phyloP scores from a whole-genome alignment of 2,888 invertebrate species.

The Antheraea yamamai region DNA sequence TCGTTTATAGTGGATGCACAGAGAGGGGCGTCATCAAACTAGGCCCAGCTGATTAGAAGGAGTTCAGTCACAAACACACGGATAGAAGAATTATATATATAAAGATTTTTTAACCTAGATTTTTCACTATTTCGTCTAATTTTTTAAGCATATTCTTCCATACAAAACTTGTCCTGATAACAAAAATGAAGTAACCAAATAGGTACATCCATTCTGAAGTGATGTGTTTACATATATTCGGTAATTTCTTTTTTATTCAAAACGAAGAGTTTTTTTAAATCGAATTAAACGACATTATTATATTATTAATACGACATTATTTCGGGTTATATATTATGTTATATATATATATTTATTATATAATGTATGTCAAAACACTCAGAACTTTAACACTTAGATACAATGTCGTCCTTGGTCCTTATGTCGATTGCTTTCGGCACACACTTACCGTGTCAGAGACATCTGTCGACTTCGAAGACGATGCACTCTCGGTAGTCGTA shows the following conservation, averaged over 20 bases:
- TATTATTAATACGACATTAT: not conserved
- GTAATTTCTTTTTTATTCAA: not conserved
- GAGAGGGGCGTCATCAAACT: not conserved
- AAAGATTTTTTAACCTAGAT: too few relatives aligned
- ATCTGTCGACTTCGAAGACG: conserved; percentile 71
- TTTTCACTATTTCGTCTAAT: too few relatives aligned
- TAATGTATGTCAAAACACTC: conserved; percentile 27
- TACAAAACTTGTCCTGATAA: not conserved
- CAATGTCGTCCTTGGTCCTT: conserved; percentile 43
- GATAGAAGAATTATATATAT: too few relatives aligned
- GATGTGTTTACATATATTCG: too few relatives aligned
- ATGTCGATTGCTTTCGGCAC: conserved; percentile 55
- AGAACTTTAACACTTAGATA: conserved; percentile 27
- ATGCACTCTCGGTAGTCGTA: conserved; percentile 41
- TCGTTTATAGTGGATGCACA: too few relatives aligned
- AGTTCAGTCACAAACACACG: too few relatives aligned
- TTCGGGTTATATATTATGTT: too few relatives aligned
- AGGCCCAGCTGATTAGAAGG: too few relatives aligned
- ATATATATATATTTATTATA: too few relatives aligned
- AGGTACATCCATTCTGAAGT: too few relatives aligned
- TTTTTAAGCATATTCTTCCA: not conserved
- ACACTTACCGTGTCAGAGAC: conserved; percentile 56
- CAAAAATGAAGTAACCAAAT: not conserved
- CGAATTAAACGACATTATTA: too few relatives aligned
- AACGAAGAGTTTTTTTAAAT: too few relatives aligned